These are phyloP conservation scores for Amblyjoppa proteus DNA, from an alignment of 2,888 invertebrate genomes.

Conservation along the genomic window DNA sequence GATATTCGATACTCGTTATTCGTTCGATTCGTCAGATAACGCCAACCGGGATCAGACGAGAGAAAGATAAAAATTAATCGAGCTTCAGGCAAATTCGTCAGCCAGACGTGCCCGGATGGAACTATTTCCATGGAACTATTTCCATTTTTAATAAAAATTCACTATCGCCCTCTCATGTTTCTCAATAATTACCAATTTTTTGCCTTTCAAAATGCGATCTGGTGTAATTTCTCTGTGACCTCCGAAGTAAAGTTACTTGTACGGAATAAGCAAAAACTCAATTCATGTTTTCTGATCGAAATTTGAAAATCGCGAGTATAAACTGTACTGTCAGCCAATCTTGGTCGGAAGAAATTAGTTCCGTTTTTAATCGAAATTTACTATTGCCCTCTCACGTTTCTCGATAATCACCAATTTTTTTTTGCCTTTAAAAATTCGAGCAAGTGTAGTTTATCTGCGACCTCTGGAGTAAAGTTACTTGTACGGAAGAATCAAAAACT, in stretches of 20 bases:
- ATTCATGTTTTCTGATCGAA: constrained; percentile 68
- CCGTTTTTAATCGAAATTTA: constrained; percentile 22
- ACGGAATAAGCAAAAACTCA: neutral
- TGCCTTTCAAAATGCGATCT: neutral
- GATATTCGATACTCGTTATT: constrained; percentile 33
- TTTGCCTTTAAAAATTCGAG: neutral
- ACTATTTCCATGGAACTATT: neutral
- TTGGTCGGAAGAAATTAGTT: neutral
- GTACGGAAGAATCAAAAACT: neutral
- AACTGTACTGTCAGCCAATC: neutral
- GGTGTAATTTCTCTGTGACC: neutral
- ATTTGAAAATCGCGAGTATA: constrained; percentile 47
- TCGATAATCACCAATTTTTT: neutral
- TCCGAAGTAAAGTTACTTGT: neutral
- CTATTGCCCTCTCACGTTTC: neutral
- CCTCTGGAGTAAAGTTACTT: neutral
- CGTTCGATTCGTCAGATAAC: constrained; percentile 11
- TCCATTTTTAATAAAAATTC: constrained; percentile 23
- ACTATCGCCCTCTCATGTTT: neutral
- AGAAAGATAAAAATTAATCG: neutral
- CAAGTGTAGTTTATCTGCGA: neutral
- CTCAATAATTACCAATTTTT: neutral
- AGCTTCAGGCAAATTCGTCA: neutral
- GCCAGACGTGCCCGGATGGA: neutral
- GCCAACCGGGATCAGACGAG: neutral